phyloP scores from a whole-genome alignment of 1,140 invertebrate genomes.

The Drosophila ficusphila region DNA sequence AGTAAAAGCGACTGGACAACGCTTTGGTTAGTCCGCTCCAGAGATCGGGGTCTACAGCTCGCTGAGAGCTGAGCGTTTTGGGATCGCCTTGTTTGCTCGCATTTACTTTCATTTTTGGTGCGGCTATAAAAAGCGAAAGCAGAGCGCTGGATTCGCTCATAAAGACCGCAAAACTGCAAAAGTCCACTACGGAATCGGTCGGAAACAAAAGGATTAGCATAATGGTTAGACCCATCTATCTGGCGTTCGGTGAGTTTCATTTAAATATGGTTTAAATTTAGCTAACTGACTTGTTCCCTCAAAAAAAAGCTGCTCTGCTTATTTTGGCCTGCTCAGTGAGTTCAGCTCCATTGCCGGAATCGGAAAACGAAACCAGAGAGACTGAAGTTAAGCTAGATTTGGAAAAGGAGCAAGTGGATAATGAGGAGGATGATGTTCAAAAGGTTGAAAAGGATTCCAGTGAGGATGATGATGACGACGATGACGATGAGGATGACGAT shows the following conservation, averaged over 20 bases:
- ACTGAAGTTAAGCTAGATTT: too few species aligned
- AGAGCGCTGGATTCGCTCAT: constrained; percentile 75
- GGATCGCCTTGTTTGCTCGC: constrained; percentile 61
- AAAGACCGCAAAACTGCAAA: constrained; percentile 80
- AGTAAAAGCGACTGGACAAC: constrained; percentile 54
- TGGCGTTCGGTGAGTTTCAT: constrained; percentile 51
- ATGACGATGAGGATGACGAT: constrained; percentile 49
- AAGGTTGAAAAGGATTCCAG: constrained; percentile 42
- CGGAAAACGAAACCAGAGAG: constrained; percentile 16
- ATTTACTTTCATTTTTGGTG: constrained; percentile 63
- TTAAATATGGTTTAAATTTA: too few species aligned
- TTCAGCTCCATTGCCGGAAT: constrained; percentile 24
- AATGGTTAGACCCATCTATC: constrained; percentile 65
- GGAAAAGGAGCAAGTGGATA: too few species aligned
- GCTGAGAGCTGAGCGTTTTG: constrained; percentile 17
- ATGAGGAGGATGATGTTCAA: constrained; percentile 26
- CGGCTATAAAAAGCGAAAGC: constrained; percentile 80
- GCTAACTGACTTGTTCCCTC: too few species aligned
- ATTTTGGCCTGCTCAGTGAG: constrained; percentile 44
- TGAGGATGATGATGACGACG: constrained; percentile 54
- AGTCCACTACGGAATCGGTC: constrained; percentile 51
- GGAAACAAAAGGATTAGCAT: constrained; percentile 42
- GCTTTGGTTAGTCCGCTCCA: constrained; percentile 11
- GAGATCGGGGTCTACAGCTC: constrained; percentile 11
- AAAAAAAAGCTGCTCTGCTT: constrained; percentile 44